Evolutionary conservation across 2,888 invertebrate genomes (phyloP).

Genomic region (Pandemis heparana): DNA sequence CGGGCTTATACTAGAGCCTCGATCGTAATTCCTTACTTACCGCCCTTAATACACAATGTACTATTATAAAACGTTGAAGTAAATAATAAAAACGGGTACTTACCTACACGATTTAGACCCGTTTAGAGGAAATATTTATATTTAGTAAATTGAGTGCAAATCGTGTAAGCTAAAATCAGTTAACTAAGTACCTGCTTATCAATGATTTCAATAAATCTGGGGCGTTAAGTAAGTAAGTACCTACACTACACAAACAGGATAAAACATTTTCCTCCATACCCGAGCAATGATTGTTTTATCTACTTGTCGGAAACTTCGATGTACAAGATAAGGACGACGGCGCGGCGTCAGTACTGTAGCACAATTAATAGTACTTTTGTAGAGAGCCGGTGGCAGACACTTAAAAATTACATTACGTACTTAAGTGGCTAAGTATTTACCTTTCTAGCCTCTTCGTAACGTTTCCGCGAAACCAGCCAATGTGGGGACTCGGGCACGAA

Average conservation of each 20-base stretch:
- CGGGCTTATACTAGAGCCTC: too few relatives aligned
- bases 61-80: too few relatives aligned
- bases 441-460: constrained; percentile 88
- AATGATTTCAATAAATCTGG: background rate
- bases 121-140: too few relatives aligned
- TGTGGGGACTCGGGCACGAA: constrained; percentile 93
- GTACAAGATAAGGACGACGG: background rate
- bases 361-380: background rate
- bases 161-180: too few relatives aligned
- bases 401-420: constrained; percentile 12
- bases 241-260: background rate
- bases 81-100: too few relatives aligned
- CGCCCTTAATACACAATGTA: background rate
- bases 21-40: too few relatives aligned
- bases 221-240: background rate
- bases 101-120: too few relatives aligned
- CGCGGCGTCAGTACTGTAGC: background rate
- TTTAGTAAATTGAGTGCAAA: too few relatives aligned
- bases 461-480: constrained; percentile 90
- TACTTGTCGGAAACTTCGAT: background rate
- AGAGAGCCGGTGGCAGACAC: background rate
- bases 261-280: background rate
- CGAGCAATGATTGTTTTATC: background rate
- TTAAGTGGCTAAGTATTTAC: constrained; percentile 52
- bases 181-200: background rate